These are phyloP conservation scores for Andrena praecox DNA, from an alignment of 2,888 invertebrate species.

Conservation along the genomic window DNA sequence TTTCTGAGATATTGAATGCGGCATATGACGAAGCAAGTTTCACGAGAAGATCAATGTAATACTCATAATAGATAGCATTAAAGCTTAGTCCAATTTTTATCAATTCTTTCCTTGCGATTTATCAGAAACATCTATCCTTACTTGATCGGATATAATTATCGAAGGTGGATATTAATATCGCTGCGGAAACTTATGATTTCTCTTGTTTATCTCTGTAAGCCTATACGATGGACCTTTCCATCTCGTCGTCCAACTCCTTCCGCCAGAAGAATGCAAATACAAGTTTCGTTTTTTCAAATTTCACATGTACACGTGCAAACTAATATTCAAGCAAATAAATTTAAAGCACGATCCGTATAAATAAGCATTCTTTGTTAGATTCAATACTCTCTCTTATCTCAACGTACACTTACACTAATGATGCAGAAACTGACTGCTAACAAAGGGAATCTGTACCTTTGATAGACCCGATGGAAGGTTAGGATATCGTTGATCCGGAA, in stretches of 20 bases:
- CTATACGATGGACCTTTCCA: not conserved
- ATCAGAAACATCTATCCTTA: not conserved
- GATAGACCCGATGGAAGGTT: slow-evolving; percentile 25
- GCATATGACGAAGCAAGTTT: slow-evolving; percentile 1
- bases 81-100: slow-evolving; percentile 3
- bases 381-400: too few species aligned
- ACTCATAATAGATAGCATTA: slow-evolving; percentile 22
- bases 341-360: not conserved
- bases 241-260: not conserved
- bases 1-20: slow-evolving; percentile 17
- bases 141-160: not conserved
- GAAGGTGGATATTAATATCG: too few species aligned
- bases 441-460: not conserved
- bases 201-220: not conserved
- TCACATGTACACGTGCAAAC: not conserved
- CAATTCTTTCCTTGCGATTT: not conserved
- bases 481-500: slow-evolving; percentile 9
- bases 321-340: not conserved
- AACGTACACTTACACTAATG: too few species aligned
- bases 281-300: not conserved
- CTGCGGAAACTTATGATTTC: not conserved
- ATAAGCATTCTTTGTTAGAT: not conserved
- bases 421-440: too few species aligned
- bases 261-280: not conserved
- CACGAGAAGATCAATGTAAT: slow-evolving; percentile 12